A percentile compares a stretch with the other conserved stretches of the same genome.
Conservation (phyloP, 1,140 invertebrate species). For the Chironomus striatipennis region DNA sequence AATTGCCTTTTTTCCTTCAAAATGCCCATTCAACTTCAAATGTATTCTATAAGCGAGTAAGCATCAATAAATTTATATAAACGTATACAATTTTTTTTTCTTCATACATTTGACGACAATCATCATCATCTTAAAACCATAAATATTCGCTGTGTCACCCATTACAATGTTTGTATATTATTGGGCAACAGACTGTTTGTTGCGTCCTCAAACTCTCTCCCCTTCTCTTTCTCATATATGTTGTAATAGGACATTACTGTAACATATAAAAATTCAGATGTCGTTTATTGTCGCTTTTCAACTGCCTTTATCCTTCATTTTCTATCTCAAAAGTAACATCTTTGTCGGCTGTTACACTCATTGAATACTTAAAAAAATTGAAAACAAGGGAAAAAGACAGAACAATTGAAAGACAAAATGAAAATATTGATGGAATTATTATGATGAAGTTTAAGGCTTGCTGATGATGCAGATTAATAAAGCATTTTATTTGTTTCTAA, state of each 20-base stretch:
- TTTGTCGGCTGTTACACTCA: neutral
- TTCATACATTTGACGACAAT: neutral
- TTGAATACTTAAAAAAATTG: neutral
- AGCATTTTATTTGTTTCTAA: too few species aligned
- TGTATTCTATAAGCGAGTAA: neutral
- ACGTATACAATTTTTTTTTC: neutral
- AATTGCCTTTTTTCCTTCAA: neutral
- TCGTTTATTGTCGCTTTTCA: neutral
- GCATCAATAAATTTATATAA: neutral
- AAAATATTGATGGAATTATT: neutral
- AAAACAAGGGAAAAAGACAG: neutral
- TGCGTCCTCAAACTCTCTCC: too few species aligned
- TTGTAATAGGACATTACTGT: neutral
- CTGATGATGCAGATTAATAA: too few species aligned
- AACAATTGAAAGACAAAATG: neutral
- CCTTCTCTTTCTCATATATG: too few species aligned
- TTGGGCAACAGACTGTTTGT: neutral
- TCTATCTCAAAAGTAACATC: too few species aligned
- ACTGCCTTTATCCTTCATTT: too few species aligned
- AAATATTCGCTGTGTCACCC: slow-evolving; percentile 1
- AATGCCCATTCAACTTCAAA: neutral
- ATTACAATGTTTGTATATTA: neutral
- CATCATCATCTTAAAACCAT: neutral
- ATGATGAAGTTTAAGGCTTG: neutral
- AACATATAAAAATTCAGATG: neutral